A percentile compares a stretch with the other conserved stretches of the same genome.
phyloP scores from a whole-genome alignment of 2,797 vertebrate species.

The Hydrolagus colliei region DNA sequence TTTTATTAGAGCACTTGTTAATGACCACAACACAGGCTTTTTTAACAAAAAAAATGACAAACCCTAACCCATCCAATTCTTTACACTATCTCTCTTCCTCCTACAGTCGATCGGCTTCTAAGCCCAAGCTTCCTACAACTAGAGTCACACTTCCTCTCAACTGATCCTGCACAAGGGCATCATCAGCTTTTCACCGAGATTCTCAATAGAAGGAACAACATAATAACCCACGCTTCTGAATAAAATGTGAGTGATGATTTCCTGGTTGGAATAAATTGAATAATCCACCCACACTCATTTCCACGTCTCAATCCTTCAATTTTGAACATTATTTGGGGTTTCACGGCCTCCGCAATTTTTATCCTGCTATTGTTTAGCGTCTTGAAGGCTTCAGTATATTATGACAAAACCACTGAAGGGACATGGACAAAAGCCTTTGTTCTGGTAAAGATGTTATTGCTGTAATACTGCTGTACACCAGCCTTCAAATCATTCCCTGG shows the following conservation, averaged over 20 bases:
- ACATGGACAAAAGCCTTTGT: not conserved
- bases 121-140: too few relatives aligned
- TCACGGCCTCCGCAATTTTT: not conserved
- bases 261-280: not conserved
- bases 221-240: not conserved
- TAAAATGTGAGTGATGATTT: not conserved
- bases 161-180: too few relatives aligned
- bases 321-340: not conserved
- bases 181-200: too few relatives aligned
- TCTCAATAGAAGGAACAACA: too few relatives aligned
- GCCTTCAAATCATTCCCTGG: not conserved
- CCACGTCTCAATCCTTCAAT: not conserved
- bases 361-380: not conserved
- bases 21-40: too few relatives aligned
- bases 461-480: slow-evolving; percentile 10
- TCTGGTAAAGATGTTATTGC: not conserved
- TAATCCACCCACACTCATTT: not conserved
- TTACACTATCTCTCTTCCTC: too few relatives aligned
- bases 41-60: too few relatives aligned
- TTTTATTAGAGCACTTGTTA: too few relatives aligned
- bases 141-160: too few relatives aligned
- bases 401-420: not conserved
- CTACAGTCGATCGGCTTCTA: too few relatives aligned
- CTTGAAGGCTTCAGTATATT: not conserved
- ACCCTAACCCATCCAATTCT: too few relatives aligned